phyloP scores from a whole-genome alignment of 2,888 invertebrate genomes.

The Pyrrhia umbra region DNA sequence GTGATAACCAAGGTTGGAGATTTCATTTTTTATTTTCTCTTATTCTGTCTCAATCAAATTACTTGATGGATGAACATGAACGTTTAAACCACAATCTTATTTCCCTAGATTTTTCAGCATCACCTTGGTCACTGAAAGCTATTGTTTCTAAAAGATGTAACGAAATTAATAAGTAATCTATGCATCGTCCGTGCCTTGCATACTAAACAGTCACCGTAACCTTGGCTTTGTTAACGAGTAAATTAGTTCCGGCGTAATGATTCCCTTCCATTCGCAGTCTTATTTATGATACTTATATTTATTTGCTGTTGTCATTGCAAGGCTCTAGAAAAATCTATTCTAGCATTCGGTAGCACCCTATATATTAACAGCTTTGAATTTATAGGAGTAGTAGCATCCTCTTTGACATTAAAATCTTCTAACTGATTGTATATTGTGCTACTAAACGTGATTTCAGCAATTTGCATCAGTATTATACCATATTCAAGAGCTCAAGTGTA shows the following conservation, averaged over 20 bases:
- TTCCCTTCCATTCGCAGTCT: conserved; percentile 56
- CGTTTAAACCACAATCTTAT: background rate
- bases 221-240: conserved; percentile 64
- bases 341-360: background rate
- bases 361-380: background rate
- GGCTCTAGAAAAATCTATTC: conserved; percentile 14
- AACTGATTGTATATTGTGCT: background rate
- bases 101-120: conserved; percentile 1
- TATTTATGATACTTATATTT: conserved; percentile 39
- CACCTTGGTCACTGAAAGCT: conserved; percentile 32
- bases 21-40: conserved; percentile 14
- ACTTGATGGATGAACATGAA: background rate
- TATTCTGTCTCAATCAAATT: background rate
- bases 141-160: conserved; percentile 45
- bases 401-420: background rate
- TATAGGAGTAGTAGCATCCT: background rate
- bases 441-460: background rate
- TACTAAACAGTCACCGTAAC: conserved; percentile 51
- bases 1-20: conserved; percentile 22
- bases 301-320: conserved; percentile 15
- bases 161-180: conserved; percentile 57
- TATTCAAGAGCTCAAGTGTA: conserved; percentile 16
- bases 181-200: conserved; percentile 59
- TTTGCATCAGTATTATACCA: conserved; percentile 28
- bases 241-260: conserved; percentile 64